Evolutionary conservation across 2,888 invertebrate species (phyloP), one percentile per base, ranked within the genome.

Genomic region (Lysandra coridon): DNA sequence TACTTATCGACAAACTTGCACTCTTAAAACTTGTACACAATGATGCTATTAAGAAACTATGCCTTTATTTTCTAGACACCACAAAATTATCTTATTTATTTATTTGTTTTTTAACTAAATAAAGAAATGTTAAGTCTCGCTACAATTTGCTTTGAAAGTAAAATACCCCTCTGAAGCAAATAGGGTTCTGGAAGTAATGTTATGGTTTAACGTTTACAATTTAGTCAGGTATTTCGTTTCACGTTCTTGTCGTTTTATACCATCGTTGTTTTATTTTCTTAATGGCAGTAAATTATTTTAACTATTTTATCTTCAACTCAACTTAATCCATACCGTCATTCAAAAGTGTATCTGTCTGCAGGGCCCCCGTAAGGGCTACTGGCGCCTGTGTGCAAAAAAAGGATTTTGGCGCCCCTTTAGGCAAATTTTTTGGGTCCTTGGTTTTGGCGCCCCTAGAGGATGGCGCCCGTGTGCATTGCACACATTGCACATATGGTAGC

Each of bases 81-180:
- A 23, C 62, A 62, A 62, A 60, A 62, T 23, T 62, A 23, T 62
- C 7, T 62, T 62, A 23, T 62, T 23, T n/a, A 60, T 17, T 5
- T 60, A 57, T n/a, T 4, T n/a, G 23, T 23, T 62, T 23, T 62
- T 7, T 23, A 62, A 62, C 23, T 7, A n/a, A 62, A 62, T 62
- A 62, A 62, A 62, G 62, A 7, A 62, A 62, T 10, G 23, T 62
- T 23, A 0, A 6, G 62, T 23, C 62, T 62, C 23, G 7, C 62
- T 62, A 23, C 62, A 62, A 62, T 62, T 62, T 62, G 62, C 62
- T 23, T 62, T 23, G 64, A 3, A 64, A 30, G 12, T 64, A 23
- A 64, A 30, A 64, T 64, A 64, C 10, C 30, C 30, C 30, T 64
- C 62, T 64, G 64, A 64, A 64, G 64, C 30, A 64, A 64, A 64